Evolutionary conservation across 2,113 vertebrate genomes (phyloP), one percentile per base, ranked within the genome.

Genomic region (Cercopithecus mona): DNA sequence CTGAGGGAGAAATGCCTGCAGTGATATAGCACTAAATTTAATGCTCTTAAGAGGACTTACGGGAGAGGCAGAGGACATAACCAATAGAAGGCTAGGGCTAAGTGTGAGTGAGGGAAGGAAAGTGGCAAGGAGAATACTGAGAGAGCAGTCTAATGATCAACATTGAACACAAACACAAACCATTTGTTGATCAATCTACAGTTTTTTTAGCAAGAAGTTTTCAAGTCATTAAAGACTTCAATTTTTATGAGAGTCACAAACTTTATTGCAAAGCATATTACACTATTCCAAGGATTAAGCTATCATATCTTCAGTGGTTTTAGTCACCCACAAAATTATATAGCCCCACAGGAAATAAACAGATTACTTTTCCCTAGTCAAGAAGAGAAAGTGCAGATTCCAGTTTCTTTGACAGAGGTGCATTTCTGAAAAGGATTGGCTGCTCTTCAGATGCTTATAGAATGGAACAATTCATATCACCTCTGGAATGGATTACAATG

Each of bases 31-130:
- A 11, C 40, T 35, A 48, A 93, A 73, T 70, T 59, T 76, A 32
- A 70, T n/a, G n/a, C 79, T 43, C 50, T 79, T 14, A 57, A 22
- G 30, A 1, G 1, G 0, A 2, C 16, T 57, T 0, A 23, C 13
- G 11, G 8, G 6, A 61, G 48, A 93, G 8, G 2, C 14, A 27
- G 30, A 1, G 1, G 0, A 3, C 16, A 66, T 0, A 23, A n/a
- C 2, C 7, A 8, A 4, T 14, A 55, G 20, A 35, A 5, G 12
- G 9, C 30, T 5, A 32, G 12, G n/a, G 5, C 13, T 43, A 32
- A 13, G 20, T 32, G 3, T 12, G 9, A 59, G 30, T 11, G 40
- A 50, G 25, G 25, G 16, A 32, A 35, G 7, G 4, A 66, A 73
- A 79, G 18, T 13, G 22, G n/a, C 18, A 61, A 80, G 25, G 7